Evolutionary conservation across 2,797 vertebrate species (phyloP), one percentile per base, ranked within the genome.

Genomic region (Peromyscus attwateri): DNA sequence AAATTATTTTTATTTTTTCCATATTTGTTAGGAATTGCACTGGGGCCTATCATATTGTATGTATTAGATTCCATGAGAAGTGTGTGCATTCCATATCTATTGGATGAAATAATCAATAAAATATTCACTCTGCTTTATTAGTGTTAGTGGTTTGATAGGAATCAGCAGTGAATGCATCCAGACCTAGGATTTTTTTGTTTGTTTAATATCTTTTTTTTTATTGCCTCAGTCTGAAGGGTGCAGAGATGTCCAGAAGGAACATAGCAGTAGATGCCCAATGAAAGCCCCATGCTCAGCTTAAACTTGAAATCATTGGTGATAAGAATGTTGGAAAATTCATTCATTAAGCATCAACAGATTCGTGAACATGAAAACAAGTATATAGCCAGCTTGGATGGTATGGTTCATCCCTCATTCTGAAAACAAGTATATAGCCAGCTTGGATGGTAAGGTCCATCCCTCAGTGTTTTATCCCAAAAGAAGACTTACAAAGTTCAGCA

Each of bases 321-420:
- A 99, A 99, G 98, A 99, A 99, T 91, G 99, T 99, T 66, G 99
- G 99, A 99, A 99, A 99, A 99, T 0, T 99, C 99, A n/a, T 99
- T 99, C 96, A 99, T 99, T 95, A 99, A 99, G 97, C 99, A 99
- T 94, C 99, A 99, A 90, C 99, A 99, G 96, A 99, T 99, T 80
- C 99, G 99, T 98, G 99, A 99, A 98, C 99, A 99, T 82, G 57
- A 37, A 82, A 43, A 82, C 29, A 57, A 49, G 16, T 37, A 17
- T 75, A 9, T 34, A 40, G 13, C 43, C 19, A 89, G 19, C 34
- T 52, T 66, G 5, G 3, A 49, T 75, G 27, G 23, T 52, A 23
- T 21, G 1, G 29, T 55, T 8, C 25, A 62, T 49, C 4, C 7
- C 8, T 17, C 23, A 34, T 40, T 40, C 40, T 40, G 40, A 40